These are phyloP conservation scores for Todiramphus saurophagus DNA, from an alignment of 2,113 vertebrate genomes.

Conservation along the genomic window DNA sequence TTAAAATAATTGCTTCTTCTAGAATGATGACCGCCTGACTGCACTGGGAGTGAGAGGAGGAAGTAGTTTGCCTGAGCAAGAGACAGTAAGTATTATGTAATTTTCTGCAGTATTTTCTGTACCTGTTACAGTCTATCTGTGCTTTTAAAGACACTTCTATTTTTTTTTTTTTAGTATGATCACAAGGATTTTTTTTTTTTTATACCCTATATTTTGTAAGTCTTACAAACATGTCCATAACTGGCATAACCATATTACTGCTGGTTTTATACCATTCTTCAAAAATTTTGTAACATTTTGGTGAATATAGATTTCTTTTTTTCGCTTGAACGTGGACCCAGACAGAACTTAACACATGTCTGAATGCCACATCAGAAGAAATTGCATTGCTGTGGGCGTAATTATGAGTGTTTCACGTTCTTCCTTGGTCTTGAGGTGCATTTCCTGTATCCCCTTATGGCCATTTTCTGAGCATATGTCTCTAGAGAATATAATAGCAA, in stretches of 20 bases:
- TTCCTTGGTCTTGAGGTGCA: neutral
- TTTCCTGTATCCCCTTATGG: neutral
- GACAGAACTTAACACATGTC: neutral
- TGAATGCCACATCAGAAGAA: neutral
- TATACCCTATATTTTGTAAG: neutral
- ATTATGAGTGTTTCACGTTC: neutral
- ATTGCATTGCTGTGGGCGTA: neutral
- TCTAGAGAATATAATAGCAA: neutral
- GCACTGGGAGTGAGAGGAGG: slow-evolving; percentile 51
- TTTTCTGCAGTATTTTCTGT: neutral
- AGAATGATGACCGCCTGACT: slow-evolving; percentile 54
- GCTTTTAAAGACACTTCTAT: neutral
- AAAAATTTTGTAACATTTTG: neutral
- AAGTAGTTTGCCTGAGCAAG: slow-evolving; percentile 65
- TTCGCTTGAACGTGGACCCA: neutral
- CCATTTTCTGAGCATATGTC: neutral
- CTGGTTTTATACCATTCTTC: neutral
- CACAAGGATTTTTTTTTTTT: neutral
- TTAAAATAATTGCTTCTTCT: slow-evolving; percentile 52
- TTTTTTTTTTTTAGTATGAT: neutral
- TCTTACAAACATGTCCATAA: neutral
- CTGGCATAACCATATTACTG: neutral
- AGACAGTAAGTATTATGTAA: slow-evolving; percentile 73
- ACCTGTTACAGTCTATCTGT: neutral
- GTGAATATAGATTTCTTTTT: neutral